A percentile compares a stretch with the other conserved stretches of the same genome.
Conservation (phyloP, 64 coral and sea anemone genomes). For the Actinia tenebrosa region DNA sequence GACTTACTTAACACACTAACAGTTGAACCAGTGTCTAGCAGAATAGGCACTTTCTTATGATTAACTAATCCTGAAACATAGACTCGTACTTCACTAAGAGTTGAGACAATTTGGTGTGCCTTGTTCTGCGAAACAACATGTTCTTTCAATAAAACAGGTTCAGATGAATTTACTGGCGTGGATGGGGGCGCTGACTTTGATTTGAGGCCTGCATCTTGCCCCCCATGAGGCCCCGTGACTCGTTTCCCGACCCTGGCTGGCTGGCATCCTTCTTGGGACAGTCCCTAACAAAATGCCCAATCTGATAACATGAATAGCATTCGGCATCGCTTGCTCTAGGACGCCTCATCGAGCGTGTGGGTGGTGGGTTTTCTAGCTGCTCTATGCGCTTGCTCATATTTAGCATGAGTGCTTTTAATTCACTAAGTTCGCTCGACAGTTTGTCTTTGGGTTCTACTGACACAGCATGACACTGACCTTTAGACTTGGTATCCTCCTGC, state of each 20-base stretch:
- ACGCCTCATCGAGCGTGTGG: neutral
- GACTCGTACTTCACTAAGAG: conserved; percentile 14
- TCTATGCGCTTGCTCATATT: neutral
- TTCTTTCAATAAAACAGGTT: neutral
- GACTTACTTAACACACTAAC: conserved; percentile 35
- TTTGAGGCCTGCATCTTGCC: conserved; percentile 4
- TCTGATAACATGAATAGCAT: conserved; percentile 21
- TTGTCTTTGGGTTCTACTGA: neutral
- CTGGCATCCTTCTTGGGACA: neutral
- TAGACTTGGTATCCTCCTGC: neutral
- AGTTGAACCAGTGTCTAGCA: conserved; percentile 37
- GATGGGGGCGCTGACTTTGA: conserved; percentile 3
- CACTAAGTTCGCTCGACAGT: neutral
- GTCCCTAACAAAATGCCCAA: conserved; percentile 23
- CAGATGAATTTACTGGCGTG: neutral
- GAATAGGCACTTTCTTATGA: conserved; percentile 12
- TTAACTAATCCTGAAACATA: conserved; percentile 33
- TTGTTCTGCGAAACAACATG: neutral
- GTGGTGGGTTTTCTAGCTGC: conserved; percentile 2
- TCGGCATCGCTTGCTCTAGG: neutral
- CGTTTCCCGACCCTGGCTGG: conserved; percentile 3
- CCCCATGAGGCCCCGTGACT: neutral
- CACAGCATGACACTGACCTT: neutral
- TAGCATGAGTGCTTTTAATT: conserved; percentile 8
- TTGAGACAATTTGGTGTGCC: conserved; percentile 3